Conservation (phyloP, 2,888 invertebrate species). For the Xanthia icteritia region DNA sequence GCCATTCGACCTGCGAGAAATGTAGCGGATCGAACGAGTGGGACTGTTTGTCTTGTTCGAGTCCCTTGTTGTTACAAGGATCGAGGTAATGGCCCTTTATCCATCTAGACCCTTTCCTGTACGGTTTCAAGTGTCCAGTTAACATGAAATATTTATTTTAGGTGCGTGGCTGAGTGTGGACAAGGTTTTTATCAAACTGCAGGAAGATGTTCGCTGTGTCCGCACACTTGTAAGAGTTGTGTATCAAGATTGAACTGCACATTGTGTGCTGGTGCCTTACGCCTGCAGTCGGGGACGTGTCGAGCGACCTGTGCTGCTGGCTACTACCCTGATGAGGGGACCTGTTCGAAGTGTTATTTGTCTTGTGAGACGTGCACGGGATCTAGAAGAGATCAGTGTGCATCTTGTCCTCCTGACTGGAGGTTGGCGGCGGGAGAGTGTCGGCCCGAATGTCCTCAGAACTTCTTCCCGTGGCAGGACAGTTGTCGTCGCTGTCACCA, state of each 20-base stretch:
- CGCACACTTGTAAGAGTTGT: conserved; percentile 94
- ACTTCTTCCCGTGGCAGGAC: conserved; percentile 95
- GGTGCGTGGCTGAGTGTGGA: conserved; percentile 95
- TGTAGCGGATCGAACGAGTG: conserved; percentile 95
- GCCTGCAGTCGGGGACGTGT: conserved; percentile 96
- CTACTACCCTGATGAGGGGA: conserved; percentile 96
- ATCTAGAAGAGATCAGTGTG: conserved; percentile 95
- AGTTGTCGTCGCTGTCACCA: conserved; percentile 97
- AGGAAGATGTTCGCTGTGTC: conserved; percentile 94
- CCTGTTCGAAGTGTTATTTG: conserved; percentile 95
- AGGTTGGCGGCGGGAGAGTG: conserved; percentile 95
- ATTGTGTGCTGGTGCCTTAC: conserved; percentile 93
- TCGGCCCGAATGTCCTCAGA: conserved; percentile 95
- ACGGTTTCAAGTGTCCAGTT: conserved; percentile 51
- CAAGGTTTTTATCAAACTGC: conserved; percentile 94
- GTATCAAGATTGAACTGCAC: conserved; percentile 95
- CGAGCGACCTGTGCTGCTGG: conserved; percentile 94
- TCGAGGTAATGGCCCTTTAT: conserved; percentile 83
- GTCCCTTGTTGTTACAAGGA: conserved; percentile 93
- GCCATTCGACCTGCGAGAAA: conserved; percentile 95
- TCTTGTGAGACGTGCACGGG: conserved; percentile 96
- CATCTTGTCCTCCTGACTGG: conserved; percentile 95
- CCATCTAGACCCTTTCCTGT: conserved; percentile 71
- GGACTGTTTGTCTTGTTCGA: conserved; percentile 94
- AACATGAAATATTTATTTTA: conserved; percentile 75